These are phyloP conservation scores for Caligus rogercresseyi DNA, from an alignment of 1,140 invertebrate species.

Conservation along the genomic window DNA sequence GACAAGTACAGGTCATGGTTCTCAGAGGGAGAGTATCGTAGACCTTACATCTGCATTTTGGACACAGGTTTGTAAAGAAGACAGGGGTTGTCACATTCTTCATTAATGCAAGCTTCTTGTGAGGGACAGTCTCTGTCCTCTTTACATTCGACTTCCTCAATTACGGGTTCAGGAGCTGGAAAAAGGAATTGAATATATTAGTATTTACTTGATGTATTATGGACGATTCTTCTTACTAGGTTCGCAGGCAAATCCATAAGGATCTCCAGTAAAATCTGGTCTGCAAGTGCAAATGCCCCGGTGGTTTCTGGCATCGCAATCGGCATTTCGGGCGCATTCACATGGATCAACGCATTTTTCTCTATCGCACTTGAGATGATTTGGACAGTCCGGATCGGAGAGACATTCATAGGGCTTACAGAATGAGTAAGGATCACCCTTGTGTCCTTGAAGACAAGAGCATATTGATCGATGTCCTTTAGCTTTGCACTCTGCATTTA, in stretches of 20 bases:
- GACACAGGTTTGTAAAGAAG: constrained; percentile 26
- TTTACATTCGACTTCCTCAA: constrained; percentile 23
- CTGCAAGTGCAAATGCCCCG: constrained; percentile 37
- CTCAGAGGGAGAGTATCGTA: constrained; percentile 23
- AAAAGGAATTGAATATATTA: constrained; percentile 13
- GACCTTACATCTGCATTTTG: constrained; percentile 25
- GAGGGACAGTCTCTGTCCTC: constrained; percentile 26
- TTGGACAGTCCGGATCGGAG: constrained; percentile 24
- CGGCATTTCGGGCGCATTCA: constrained; percentile 27
- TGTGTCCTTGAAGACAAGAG: constrained; percentile 10
- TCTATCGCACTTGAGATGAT: constrained; percentile 23
- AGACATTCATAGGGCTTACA: constrained; percentile 20
- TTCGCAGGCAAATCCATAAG: constrained; percentile 43
- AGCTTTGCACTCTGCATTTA: constrained; percentile 53
- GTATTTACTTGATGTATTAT: constrained; percentile 10
- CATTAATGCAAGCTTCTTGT: constrained; percentile 26
- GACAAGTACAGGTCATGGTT: constrained; percentile 25
- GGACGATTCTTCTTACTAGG: constrained; percentile 38
- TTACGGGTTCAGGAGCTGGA: constrained; percentile 12
- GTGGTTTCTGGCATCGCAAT: constrained; percentile 42
- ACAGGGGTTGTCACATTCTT: constrained; percentile 26
- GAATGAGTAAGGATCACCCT: constrained; percentile 18
- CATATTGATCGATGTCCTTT: constrained; percentile 11
- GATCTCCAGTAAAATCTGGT: constrained; percentile 36
- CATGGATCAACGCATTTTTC: constrained; percentile 24